Evolutionary conservation across 2,113 vertebrate species (phyloP).

Genomic region (Fulmarus glacialis): DNA sequence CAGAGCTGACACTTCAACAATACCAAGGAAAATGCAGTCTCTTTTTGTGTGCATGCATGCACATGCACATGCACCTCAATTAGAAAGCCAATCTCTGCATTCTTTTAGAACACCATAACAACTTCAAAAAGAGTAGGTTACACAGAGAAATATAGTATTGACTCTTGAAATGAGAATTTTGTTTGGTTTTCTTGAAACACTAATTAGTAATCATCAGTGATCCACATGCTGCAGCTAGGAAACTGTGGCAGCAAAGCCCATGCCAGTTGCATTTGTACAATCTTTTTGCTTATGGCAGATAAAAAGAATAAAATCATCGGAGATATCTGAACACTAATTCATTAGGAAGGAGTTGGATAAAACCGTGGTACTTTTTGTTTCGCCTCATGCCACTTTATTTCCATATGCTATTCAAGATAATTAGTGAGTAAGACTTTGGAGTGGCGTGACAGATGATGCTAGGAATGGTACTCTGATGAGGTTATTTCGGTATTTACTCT

Average conservation of each 20-base stretch:
- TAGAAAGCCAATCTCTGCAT: not conserved
- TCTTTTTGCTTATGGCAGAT: slow-evolving; percentile 14
- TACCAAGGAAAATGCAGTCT: not conserved
- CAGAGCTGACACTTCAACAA: not conserved
- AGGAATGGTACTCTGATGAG: not conserved
- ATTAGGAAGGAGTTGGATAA: slow-evolving; percentile 17
- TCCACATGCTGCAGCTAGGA: not conserved
- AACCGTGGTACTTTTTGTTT: not conserved
- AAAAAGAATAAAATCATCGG: slow-evolving; percentile 13
- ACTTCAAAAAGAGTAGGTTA: not conserved
- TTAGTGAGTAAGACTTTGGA: not conserved
- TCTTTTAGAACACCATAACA: not conserved
- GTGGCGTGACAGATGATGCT: not conserved
- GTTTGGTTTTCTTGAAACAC: not conserved
- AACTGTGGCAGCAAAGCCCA: not conserved
- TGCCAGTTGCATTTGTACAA: not conserved
- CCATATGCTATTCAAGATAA: not conserved
- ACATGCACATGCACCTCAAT: not conserved
- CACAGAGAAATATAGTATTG: not conserved
- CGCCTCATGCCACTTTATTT: not conserved
- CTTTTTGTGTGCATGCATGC: not conserved
- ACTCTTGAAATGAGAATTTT: not conserved
- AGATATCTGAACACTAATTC: slow-evolving; percentile 12
- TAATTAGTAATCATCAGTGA: not conserved
- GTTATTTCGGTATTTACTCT: slow-evolving; percentile 7